Conservation (phyloP, 2,888 invertebrate species). For the Malachius bipustulatus region DNA sequence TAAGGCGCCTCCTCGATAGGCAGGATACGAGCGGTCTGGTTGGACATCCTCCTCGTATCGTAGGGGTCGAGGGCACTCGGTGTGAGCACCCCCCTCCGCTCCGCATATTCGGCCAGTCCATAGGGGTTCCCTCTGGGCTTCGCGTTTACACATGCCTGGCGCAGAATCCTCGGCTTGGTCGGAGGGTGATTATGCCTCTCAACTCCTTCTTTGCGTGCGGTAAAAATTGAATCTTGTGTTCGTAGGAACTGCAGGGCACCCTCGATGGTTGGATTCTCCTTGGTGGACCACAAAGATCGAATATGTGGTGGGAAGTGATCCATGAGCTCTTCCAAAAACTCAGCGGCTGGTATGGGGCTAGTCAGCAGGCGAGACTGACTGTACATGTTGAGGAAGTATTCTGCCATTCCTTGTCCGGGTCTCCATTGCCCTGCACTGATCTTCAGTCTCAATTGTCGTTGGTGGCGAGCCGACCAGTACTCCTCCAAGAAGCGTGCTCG, state of each 20-base stretch:
- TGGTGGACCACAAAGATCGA: slow-evolving; percentile 11
- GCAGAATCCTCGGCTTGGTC: no score
- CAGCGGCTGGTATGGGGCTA: slow-evolving; percentile 5
- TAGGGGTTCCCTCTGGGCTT: no score
- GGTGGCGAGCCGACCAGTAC: slow-evolving; percentile 10
- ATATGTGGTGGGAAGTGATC: slow-evolving; percentile 11
- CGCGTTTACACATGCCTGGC: no score
- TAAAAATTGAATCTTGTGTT: slow-evolving; percentile 9
- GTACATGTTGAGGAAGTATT: slow-evolving; percentile 9
- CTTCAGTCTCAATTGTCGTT: slow-evolving; percentile 8
- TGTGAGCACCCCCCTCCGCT: no score
- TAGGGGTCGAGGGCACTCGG: no score
- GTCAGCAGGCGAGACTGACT: slow-evolving; percentile 8
- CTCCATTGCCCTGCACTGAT: slow-evolving; percentile 3
- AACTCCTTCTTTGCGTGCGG: no score
- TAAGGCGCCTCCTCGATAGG: no score
- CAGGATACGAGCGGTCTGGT: no score
- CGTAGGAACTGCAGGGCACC: slow-evolving; percentile 9
- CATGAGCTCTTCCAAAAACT: slow-evolving; percentile 8
- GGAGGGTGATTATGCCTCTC: no score
- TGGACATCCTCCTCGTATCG: no score
- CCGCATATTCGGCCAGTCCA: no score
- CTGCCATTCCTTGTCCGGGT: slow-evolving; percentile 6
- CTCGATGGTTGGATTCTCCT: slow-evolving; percentile 5
- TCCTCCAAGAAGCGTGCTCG: slow-evolving; percentile 1